Evolutionary conservation across 2,888 invertebrate species (phyloP), one percentile per base, ranked within the genome.

Genomic region (Eubasilissa splendida): DNA sequence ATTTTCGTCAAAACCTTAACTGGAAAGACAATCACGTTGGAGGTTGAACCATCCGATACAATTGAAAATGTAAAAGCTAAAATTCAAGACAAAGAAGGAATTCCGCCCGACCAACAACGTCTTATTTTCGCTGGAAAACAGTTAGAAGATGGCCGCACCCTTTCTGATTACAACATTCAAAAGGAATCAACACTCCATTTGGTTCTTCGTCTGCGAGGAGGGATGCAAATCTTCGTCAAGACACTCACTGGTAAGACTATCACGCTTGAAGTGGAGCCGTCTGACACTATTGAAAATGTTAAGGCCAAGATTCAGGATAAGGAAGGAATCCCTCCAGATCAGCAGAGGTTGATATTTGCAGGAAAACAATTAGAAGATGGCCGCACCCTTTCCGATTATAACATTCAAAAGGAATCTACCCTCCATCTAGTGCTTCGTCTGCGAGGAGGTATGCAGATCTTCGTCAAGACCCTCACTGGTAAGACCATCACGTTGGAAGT

Each of bases 401-500:
- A 93, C 85, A 93, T 93, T 84, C 93, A 93, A 86, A 92, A 93
- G 85, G 91, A 92, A 85, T 91, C 91, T 0, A 92, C 92, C 1
- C 88, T 92, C 14, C 92, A 92, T 85, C 87, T 92, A 82, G 92
- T 92, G 8, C 86, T 92, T 56, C 89, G 93, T 84, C 89, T 93
- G 33, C 87, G 93, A 84, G 94, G 94, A 80, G 85, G 85, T 54
- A 81, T 94, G 88, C 93, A 94, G 86, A 93, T 94, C 85, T 93
- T 91, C 85, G 91, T 91, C 8, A 91, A 91, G 85, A 92, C 97
- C 85, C 92, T 97, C 73, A 97, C 96, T 86, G 97, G 97, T 86
- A 97, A 97, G 90, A 97, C 97, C 88, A 97, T 97, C 88, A 96
- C 96, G 87, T 93, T 96, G 83, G 96, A 96, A 91, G 96, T 96